Evolutionary conservation across 2,797 vertebrate genomes (phyloP), one percentile per base, ranked within the genome.

Genomic region (Acipenser oxyrinchus): DNA sequence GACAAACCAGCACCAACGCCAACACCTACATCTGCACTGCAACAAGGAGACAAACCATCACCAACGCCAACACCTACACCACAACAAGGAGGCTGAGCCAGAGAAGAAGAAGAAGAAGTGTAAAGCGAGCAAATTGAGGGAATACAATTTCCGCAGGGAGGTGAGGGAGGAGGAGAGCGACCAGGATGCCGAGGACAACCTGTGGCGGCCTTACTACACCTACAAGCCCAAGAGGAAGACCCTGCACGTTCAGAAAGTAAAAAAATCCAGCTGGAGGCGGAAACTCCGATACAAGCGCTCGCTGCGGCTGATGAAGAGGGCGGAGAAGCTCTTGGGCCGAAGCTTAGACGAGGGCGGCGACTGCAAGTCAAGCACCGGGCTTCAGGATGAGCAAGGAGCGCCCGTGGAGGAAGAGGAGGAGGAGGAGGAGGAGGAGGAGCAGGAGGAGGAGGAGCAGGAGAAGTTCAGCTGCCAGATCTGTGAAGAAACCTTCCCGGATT

Each of bases 201-300:
- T 95, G 58, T 95, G 94, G 94, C 84, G 93, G 70, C 94, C 94
- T 2, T 96, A 96, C 74, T 94, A 96, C 75, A 91, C 91, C 11
- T 96, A 95, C 80, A 96, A 96, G 76, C 93, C 94, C 52, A 95
- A 95, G 72, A 85, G 88, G 63, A 93, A 94, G 77, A 74, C 83
- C 1, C 63, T 76, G 57, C 82, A 82, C 70, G 70, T 89, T 58
- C 90, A 92, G 74, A 88, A 87, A 74, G 78, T 88, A n/a, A 91
- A 90, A 77, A 88, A 69, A n/a, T 60, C 70, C 0, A 72, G 79
- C 73, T 93, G 92, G 92, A 88, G 90, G 62, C 82, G 86, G 8
- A 90, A 90, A 71, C 82, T 91, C 23, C 88, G 90, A 66, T 89
- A 84, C 73, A 90, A 91, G 72, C 88, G 86, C 63, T 90, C 91